Base-by-base conservation (phyloP, 2,797 vertebrate genomes). In the Aldrovandia affinis region DNA sequence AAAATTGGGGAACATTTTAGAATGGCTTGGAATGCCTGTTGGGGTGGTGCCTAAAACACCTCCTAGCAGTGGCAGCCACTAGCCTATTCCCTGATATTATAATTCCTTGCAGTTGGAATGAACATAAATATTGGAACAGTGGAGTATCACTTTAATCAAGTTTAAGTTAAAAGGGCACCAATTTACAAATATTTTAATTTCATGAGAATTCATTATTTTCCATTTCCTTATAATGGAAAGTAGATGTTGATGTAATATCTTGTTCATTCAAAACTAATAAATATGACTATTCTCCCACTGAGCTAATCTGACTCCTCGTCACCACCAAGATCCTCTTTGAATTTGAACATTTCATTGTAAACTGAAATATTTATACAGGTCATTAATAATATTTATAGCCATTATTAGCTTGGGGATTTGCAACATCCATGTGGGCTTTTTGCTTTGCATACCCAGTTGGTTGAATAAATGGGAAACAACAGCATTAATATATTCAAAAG, bases 131-230 rank as follows among this genome's bases (percentile, higher is more conserved):
- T n/a, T n/a, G n/a, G n/a, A n/a, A n/a, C n/a, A n/a, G n/a, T n/a
- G n/a, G n/a, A n/a, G n/a, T n/a, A n/a, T n/a, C n/a, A n/a, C n/a
- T n/a, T n/a, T n/a, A n/a, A n/a, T n/a, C n/a, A n/a, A n/a, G 28
- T 42, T 47, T 55, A 12, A 25, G 22, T 10, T n/a, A 28, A 18
- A 14, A 89, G 86, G 78, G 50, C 54, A 52, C 28, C 28, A 59
- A 42, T 36, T n/a, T 79, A 50, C 25, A 50, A 85, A 80, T 39
- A 39, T 6, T 50, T 50, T 12, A 44, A 79, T 81, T 50, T 88
- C 84, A 87, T 89, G 84, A 81, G 86, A 85, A n/a, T n/a, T n/a
- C n/a, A n/a, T n/a, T n/a, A n/a, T n/a, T 89, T 81, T 44, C 87
- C 83, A 83, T 87, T 77, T 79, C 59, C 61, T n/a, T 42, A 54